Evolutionary conservation across 2,113 vertebrate genomes (phyloP).

Genomic region (Myiopsitta monachus): DNA sequence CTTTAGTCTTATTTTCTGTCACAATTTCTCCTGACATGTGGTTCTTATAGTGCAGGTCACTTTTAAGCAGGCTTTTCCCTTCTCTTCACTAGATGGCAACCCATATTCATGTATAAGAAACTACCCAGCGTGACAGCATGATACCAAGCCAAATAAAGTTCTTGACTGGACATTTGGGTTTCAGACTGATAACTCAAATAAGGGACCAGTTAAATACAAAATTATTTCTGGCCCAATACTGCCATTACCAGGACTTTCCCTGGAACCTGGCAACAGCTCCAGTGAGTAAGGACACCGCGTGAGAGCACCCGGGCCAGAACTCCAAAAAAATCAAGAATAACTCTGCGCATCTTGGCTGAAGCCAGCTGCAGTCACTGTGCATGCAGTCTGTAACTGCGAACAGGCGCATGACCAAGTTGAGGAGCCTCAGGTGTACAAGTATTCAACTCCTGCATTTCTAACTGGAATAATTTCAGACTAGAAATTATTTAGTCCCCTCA

Average conservation of each 20-base stretch:
- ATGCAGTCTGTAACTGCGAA: not conserved
- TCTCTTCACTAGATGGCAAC: constrained; percentile 48
- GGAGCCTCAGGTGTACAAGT: not conserved
- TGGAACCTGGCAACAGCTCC: not conserved
- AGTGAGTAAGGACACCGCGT: not conserved
- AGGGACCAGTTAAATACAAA: not conserved
- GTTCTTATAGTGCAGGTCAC: not conserved
- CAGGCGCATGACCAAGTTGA: not conserved
- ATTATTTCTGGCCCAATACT: not conserved
- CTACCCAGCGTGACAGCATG: not conserved
- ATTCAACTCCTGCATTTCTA: not conserved
- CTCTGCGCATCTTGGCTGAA: not conserved
- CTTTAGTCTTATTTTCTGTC: not conserved
- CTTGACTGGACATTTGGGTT: not conserved
- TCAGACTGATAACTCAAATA: not conserved
- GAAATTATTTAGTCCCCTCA: not conserved
- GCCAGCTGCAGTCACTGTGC: not conserved
- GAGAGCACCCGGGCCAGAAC: not conserved
- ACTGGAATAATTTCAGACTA: not conserved
- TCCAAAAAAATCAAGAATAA: not conserved
- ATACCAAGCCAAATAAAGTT: not conserved
- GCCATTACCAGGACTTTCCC: not conserved
- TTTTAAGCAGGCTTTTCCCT: not conserved
- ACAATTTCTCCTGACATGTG: fast-evolving
- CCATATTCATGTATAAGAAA: not conserved